phyloP scores from a whole-genome alignment of 2,797 vertebrate species.

The Valencia hispanica region DNA sequence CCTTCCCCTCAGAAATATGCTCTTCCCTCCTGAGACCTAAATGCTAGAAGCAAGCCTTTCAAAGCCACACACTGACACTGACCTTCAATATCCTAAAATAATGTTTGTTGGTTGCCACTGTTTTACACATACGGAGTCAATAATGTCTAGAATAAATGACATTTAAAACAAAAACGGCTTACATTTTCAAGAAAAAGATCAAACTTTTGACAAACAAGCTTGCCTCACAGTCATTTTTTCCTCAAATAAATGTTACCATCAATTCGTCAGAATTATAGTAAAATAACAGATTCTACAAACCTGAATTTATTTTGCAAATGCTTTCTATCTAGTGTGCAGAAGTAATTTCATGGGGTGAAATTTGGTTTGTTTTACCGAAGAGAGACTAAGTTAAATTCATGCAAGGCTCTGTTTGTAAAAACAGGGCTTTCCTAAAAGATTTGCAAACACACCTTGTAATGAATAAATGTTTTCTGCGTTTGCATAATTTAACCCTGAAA shows the following conservation, averaged over 20 bases:
- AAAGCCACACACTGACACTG: conserved; percentile 42
- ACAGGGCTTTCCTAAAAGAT: neutral
- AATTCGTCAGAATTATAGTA: conserved; percentile 9
- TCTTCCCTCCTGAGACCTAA: conserved; percentile 45
- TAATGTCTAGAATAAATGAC: conserved; percentile 31
- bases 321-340: conserved; percentile 49
- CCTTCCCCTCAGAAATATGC: conserved; percentile 28
- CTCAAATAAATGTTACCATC: neutral
- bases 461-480: neutral
- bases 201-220: neutral
- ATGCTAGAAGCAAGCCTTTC: conserved; percentile 44
- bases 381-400: neutral
- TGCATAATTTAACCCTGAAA: neutral
- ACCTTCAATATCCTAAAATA: conserved; percentile 52
- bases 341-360: conserved; percentile 5
- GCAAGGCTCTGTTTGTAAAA: neutral
- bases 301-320: conserved; percentile 20
- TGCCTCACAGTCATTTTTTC: neutral
- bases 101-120: conserved; percentile 25
- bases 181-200: neutral
- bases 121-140: conserved; percentile 7
- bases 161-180: conserved; percentile 28
- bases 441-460: neutral
- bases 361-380: neutral
- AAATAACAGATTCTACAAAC: neutral